Base-by-base conservation (phyloP, 2,888 invertebrate species). In the Hipparchia sbordonii region DNA sequence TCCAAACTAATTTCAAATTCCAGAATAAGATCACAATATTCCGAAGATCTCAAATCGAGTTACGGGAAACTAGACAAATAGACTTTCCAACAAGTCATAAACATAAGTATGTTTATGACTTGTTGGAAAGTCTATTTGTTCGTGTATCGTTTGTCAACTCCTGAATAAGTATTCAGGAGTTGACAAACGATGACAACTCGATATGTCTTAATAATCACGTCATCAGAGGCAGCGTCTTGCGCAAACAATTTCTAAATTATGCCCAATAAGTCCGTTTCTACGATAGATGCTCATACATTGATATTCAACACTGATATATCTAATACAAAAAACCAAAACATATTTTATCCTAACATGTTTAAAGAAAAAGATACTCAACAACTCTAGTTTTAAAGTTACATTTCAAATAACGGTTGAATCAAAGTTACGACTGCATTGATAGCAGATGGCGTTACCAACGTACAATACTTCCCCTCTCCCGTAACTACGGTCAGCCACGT, bases 301-400 rank as follows among this genome's bases (percentile, higher is more conserved):
- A 88, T 89, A 89, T 90, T 87, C 89, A 86, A 87, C 89, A 85
- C 87, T 90, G 90, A 90, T 89, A 87, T 89, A 89, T 90, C 84
- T 76, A 12, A 71, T 59, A 12, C 57, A 60, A 59, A 51, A 60
- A 52, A 85, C 80, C 82, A 67, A 74, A 71, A 75, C 12, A 57
- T 56, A 56, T 57, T 71, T 63, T 54, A 67, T 66, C 12, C 8
- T 39, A 8, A 2, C 23, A 8, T n/a, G 2, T 5, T 52, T 2
- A 60, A 10, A 51, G 10, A 45, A 60, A 72, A 48, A 63, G 13
- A 6, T 9, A 65, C 61, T 54, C 57, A 72, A 72, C 3, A 13
- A 7, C 1, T 2, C n/a, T 5, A 2, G 8, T 12, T 13, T 8
- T 65, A 75, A 62, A 45, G 57, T 68, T 48, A 6, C 72, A 68